Conservation (phyloP, 2,888 invertebrate species). For the Epirrhoe tristata region DNA sequence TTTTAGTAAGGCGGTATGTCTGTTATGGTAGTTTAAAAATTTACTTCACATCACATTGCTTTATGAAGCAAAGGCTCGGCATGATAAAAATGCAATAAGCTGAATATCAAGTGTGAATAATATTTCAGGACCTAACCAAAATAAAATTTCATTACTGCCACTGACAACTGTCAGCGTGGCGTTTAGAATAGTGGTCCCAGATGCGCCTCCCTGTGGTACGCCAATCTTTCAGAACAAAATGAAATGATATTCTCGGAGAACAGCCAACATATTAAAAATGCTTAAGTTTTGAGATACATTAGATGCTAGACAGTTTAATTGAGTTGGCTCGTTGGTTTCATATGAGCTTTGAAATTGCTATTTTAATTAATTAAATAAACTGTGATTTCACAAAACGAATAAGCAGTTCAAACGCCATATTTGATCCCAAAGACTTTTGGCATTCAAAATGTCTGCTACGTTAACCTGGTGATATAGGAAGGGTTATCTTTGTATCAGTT, state of each 20-base stretch:
- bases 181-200: conserved; percentile 35
- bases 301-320: background rate
- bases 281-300: background rate
- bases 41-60: too few relatives aligned
- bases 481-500: conserved; percentile 31
- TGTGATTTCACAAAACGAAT: too few relatives aligned
- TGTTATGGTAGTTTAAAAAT: too few relatives aligned
- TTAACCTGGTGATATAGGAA: background rate
- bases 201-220: conserved; percentile 34
- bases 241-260: conserved; percentile 29
- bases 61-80: background rate
- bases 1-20: too few relatives aligned
- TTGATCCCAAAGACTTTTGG: background rate
- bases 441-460: background rate
- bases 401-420: background rate
- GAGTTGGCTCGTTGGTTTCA: background rate
- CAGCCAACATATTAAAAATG: conserved; percentile 3
- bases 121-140: conserved; percentile 27
- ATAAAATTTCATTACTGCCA: conserved; percentile 38
- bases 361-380: background rate
- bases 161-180: conserved; percentile 35
- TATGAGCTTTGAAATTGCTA: background rate
- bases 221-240: conserved; percentile 33
- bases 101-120: conserved; percentile 19
- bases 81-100: conserved; percentile 13